These are phyloP conservation scores for Ochotona curzoniae DNA, from an alignment of 2,113 vertebrate genomes.

Conservation along the genomic window DNA sequence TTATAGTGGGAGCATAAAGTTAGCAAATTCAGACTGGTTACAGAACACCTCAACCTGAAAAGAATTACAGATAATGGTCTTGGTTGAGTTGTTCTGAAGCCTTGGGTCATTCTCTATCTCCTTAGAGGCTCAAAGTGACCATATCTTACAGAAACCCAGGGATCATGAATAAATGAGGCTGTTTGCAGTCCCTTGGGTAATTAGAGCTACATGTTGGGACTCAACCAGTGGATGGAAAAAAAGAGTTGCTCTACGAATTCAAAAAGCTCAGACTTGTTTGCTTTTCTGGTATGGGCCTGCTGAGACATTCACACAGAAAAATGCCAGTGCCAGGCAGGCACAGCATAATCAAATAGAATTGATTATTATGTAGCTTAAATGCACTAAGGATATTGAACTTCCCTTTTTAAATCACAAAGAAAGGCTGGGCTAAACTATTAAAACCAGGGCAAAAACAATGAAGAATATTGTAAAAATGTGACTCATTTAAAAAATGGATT, in stretches of 20 bases:
- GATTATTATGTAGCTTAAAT: constrained; percentile 60
- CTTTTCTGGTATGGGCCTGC: constrained; percentile 8
- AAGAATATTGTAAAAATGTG: constrained; percentile 55
- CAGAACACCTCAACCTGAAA: neutral
- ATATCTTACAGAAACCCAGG: neutral
- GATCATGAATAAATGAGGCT: neutral
- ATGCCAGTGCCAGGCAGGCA: neutral
- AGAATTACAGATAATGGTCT: neutral
- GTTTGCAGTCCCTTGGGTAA: neutral
- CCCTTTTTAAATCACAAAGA: constrained; percentile 65
- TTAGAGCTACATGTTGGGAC: neutral
- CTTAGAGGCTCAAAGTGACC: neutral
- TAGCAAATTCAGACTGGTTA: neutral
- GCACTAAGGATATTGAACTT: constrained; percentile 58
- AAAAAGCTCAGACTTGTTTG: constrained; percentile 36
- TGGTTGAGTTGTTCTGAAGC: neutral
- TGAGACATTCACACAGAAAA: constrained; percentile 51
- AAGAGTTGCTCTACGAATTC: constrained; percentile 18
- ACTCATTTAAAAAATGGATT: constrained; percentile 70
- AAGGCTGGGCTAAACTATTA: constrained; percentile 52
- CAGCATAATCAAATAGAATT: constrained; percentile 57
- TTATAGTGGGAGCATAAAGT: neutral
- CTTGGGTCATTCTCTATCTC: neutral
- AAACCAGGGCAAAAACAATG: constrained; percentile 37
- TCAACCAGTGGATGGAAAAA: neutral